Base-by-base conservation (phyloP, 2,797 vertebrate genomes). In the Ispidina lecontei region DNA sequence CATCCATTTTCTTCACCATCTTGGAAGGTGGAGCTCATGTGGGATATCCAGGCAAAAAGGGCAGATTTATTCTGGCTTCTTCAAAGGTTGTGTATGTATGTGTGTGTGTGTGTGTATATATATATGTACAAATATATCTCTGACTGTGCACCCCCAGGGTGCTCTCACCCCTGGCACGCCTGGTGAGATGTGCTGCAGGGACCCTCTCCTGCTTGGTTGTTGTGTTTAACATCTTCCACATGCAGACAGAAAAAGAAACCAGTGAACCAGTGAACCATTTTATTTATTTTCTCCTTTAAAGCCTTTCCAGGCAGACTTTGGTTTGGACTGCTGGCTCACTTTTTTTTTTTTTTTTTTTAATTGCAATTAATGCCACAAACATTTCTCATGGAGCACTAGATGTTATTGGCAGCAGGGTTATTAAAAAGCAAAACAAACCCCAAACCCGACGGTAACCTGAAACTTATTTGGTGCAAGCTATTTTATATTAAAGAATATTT, bases 271-370 rank as follows among this genome's bases (percentile, higher is more conserved):
- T 35, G 69, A 92, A 54, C 10, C 29, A 15, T 63, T 90, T 85
- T 35, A 22, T 88, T 88, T 78, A 47, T 87, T 92, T 91, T 71
- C 49, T 68, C 33, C 52, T 92, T 84, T 84, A 65, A 94, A 95
- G 56, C 56, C 16, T 74, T 91, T 94, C 93, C 78, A 95, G 72
- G 31, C 84, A 95, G 91, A 85, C 65, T 95, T 94, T 83, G 79
- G 62, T 85, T 94, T 91, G 89, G 68, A 87, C 60, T 91, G 72
- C 75, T 87, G 78, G 56, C 22, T 56, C 13, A 1, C 15, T 65
- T 19, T 21, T 17, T 47, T 28, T 28, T 29, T 29, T 29, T 29
- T 28, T 17, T 37, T 29, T 20, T 35, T 23, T 7, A 8, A 23
- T 86, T 87, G 54, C 58, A 92, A 77, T 89, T 92, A 87, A 76